phyloP scores from a whole-genome alignment of 2,888 invertebrate genomes.

The Nineta flava region DNA sequence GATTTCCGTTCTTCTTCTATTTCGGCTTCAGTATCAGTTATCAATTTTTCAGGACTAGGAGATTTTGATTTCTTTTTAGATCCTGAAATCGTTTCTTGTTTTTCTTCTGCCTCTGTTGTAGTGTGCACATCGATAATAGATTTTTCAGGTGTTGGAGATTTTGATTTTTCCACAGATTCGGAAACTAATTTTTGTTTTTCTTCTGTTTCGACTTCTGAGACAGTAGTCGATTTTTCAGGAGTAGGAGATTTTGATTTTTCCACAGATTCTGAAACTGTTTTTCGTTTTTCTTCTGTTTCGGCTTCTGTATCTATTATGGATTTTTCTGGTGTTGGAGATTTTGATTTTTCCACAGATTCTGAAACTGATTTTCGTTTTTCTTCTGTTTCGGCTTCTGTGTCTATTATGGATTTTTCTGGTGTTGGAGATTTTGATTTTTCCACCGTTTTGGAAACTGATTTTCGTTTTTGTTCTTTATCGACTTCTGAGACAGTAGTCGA shows the following conservation, averaged over 20 bases:
- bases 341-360: slow-evolving; percentile 6
- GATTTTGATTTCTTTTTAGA: slow-evolving; percentile 17
- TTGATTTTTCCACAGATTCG: no score
- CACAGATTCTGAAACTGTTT: not conserved
- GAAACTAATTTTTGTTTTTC: no score
- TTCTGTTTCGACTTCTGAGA: not conserved
- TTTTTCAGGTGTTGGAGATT: slow-evolving; percentile 5
- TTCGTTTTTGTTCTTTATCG: not conserved
- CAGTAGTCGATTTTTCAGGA: not conserved
- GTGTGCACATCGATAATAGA: not conserved
- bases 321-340: slow-evolving; percentile 12
- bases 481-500: not conserved
- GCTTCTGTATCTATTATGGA: not conserved
- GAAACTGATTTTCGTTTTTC: not conserved
- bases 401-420: slow-evolving; percentile 4
- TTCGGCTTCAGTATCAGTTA: slow-evolving; percentile 15
- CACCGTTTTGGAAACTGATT: slow-evolving; percentile 4
- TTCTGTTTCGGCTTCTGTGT: slow-evolving; percentile 5
- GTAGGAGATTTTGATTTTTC: slow-evolving; percentile 14
- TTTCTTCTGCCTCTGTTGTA: not conserved
- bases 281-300: not conserved
- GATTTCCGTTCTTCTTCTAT: not conserved
- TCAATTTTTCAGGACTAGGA: slow-evolving; percentile 19
- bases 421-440: slow-evolving; percentile 4
- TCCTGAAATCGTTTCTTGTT: not conserved